These are phyloP conservation scores for Ptiloglossa arizonensis DNA, from an alignment of 1,140 invertebrate genomes.

Conservation along the genomic window DNA sequence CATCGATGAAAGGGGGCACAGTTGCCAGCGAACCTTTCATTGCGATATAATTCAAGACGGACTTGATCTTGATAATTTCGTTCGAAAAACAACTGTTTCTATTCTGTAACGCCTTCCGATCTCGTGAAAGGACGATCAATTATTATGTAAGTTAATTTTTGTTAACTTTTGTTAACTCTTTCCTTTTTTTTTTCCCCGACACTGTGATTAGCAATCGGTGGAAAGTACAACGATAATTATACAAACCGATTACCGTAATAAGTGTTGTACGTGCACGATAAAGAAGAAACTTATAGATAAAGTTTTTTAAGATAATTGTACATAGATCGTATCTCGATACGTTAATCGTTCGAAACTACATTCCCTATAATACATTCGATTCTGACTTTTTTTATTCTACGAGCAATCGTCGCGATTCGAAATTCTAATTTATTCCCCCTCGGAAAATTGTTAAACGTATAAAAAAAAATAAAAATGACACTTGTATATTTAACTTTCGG, in stretches of 20 bases:
- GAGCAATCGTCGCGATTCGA: too few species aligned
- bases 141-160: too few species aligned
- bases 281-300: too few species aligned
- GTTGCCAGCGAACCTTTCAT: not conserved
- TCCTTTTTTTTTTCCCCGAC: not conserved
- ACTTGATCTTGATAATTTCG: slow-evolving; percentile 4
- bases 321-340: not conserved
- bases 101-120: not conserved
- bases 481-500: too few species aligned
- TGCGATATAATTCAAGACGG: not conserved
- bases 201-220: not conserved
- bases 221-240: not conserved
- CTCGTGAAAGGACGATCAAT: slow-evolving; percentile 24
- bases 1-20: not conserved
- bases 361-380: too few species aligned
- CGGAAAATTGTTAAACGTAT: too few species aligned
- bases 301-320: not conserved
- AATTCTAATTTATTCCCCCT: too few species aligned
- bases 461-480: too few species aligned
- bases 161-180: too few species aligned
- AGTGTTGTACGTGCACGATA: not conserved
- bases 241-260: not conserved
- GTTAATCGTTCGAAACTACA: not conserved
- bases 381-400: too few species aligned
- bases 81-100: not conserved